These are phyloP conservation scores for Sesamia nonagrioides DNA, from an alignment of 1,140 invertebrate genomes.

Conservation along the genomic window DNA sequence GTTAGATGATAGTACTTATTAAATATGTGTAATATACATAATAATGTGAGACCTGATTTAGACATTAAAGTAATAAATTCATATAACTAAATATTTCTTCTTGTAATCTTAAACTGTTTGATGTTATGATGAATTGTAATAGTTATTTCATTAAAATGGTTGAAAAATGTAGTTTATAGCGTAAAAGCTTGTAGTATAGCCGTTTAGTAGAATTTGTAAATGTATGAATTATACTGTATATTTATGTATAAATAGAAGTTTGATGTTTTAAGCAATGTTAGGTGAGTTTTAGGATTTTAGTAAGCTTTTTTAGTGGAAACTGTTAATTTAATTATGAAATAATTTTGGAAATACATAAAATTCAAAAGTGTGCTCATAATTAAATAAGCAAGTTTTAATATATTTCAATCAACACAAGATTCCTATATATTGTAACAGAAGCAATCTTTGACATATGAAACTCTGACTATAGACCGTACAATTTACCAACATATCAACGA, in stretches of 20 bases:
- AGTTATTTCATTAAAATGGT: slow-evolving; percentile 46
- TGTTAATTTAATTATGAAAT: slow-evolving; percentile 45
- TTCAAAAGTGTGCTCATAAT: slow-evolving; percentile 14
- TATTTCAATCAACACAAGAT: slow-evolving; percentile 54
- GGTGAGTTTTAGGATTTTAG: slow-evolving; percentile 63
- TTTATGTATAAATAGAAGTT: slow-evolving; percentile 61
- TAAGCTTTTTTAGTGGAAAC: slow-evolving; percentile 63
- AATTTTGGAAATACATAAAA: neutral
- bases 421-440: slow-evolving; percentile 49
- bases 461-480: slow-evolving; percentile 56
- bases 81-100: slow-evolving; percentile 49
- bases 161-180: slow-evolving; percentile 50
- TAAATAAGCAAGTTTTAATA: slow-evolving; percentile 20
- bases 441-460: slow-evolving; percentile 60
- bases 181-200: slow-evolving; percentile 54
- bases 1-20: slow-evolving; percentile 59
- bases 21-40: slow-evolving; percentile 41
- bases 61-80: slow-evolving; percentile 57
- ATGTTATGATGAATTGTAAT: slow-evolving; percentile 52
- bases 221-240: slow-evolving; percentile 63
- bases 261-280: slow-evolving; percentile 72
- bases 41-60: slow-evolving; percentile 63
- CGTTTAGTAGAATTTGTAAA: slow-evolving; percentile 54
- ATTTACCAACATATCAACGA: slow-evolving; percentile 73
- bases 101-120: slow-evolving; percentile 54